These are phyloP conservation scores for Yponomeuta plumbellus DNA, from an alignment of 2,888 invertebrate species.

Conservation along the genomic window DNA sequence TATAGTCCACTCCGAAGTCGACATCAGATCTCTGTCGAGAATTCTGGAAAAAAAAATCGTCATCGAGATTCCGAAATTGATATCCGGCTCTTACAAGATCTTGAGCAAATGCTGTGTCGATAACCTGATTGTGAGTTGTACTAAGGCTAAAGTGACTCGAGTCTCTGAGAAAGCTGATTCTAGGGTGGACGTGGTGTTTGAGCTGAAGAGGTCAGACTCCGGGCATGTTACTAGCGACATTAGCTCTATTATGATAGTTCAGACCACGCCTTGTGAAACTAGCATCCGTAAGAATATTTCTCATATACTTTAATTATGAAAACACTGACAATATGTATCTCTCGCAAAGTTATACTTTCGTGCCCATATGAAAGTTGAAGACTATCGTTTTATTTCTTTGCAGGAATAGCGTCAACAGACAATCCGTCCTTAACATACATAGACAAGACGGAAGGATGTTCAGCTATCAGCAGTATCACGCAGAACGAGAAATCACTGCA, in stretches of 20 bases:
- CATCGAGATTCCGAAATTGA: conserved; percentile 54
- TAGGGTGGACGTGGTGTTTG: conserved; percentile 49
- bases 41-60: conserved; percentile 59
- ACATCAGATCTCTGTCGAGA: conserved; percentile 54
- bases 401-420: not conserved
- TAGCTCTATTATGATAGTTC: conserved; percentile 51
- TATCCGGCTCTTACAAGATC: conserved; percentile 48
- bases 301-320: no score
- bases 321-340: not conserved
- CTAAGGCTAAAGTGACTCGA: conserved; percentile 30
- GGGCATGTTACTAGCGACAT: conserved; percentile 50
- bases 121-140: conserved; percentile 51
- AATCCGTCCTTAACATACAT: not conserved
- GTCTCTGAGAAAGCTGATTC: conserved; percentile 28
- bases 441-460: not conserved
- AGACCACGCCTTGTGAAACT: conserved; percentile 26
- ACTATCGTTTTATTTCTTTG: not conserved
- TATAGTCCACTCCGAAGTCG: conserved; percentile 58
- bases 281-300: no score
- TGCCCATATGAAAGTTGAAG: no score
- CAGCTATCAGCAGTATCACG: not conserved
- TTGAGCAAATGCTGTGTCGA: conserved; percentile 45
- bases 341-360: not conserved
- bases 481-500: not conserved
- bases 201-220: conserved; percentile 45